Conservation (phyloP, 2,888 invertebrate genomes). For the Thecophora atra region DNA sequence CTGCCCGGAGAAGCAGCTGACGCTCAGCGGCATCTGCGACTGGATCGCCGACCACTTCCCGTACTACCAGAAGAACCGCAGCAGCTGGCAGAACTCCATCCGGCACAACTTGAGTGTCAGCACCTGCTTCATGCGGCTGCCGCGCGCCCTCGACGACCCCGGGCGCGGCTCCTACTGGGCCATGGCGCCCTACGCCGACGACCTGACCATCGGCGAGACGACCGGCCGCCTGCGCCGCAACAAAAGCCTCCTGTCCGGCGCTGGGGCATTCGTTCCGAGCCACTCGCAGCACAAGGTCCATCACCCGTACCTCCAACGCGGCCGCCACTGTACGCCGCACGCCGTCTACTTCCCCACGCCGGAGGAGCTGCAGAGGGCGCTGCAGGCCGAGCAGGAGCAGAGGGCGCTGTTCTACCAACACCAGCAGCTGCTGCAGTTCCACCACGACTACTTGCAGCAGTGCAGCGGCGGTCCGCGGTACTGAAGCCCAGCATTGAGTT, state of each 20-base stretch:
- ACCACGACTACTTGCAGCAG: slow-evolving; percentile 39
- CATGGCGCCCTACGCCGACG: slow-evolving; percentile 93
- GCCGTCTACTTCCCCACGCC: slow-evolving; percentile 56
- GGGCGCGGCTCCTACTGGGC: slow-evolving; percentile 99
- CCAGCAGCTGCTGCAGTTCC: slow-evolving; percentile 40
- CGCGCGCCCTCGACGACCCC: slow-evolving; percentile 95
- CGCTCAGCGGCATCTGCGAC: slow-evolving; percentile 94
- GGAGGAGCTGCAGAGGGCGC: slow-evolving; percentile 43
- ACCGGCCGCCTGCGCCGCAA: slow-evolving; percentile 89
- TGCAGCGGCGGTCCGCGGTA: background rate
- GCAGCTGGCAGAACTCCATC: slow-evolving; percentile 97
- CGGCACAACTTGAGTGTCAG: slow-evolving; percentile 70
- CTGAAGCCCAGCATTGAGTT: background rate
- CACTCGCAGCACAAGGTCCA: slow-evolving; percentile 14
- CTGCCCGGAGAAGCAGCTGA: slow-evolving; percentile 89
- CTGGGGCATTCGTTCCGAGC: slow-evolving; percentile 26
- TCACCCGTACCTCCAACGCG: slow-evolving; percentile 49
- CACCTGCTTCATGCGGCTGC: slow-evolving; percentile 97
- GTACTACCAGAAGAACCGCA: slow-evolving; percentile 95
- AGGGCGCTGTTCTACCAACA: slow-evolving; percentile 39
- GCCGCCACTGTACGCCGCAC: slow-evolving; percentile 47
- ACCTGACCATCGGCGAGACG: slow-evolving; percentile 95
- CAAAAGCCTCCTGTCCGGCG: slow-evolving; percentile 41
- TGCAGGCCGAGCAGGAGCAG: slow-evolving; percentile 39
- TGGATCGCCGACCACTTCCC: slow-evolving; percentile 98